Evolutionary conservation across 1,140 invertebrate species (phyloP), one percentile per base, ranked within the genome.

Genomic region (Ephestia elutella): DNA sequence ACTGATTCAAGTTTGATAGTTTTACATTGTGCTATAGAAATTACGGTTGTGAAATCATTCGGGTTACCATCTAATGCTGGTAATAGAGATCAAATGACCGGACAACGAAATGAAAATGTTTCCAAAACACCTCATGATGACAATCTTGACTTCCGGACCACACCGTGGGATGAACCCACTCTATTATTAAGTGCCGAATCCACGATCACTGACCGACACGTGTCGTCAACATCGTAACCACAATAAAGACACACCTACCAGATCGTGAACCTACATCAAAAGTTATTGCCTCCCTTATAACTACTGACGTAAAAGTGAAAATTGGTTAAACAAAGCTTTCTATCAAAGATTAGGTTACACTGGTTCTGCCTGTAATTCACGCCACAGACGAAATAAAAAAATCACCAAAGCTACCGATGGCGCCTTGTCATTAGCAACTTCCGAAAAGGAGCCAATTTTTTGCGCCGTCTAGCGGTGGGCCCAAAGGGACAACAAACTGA

Each of bases 401-500:
- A 83, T 63, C 32, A 60, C 57, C 51, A 83, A 81, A 82, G 79
- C 82, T 81, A 72, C 78, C 73, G 71, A 79, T 73, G 85, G 83
- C 85, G 83, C 85, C 83, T 80, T 82, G 69, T 80, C 73, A 88
- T 88, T 86, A 85, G 78, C 68, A 62, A 80, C 82, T 86, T 84
- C 85, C 85, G 81, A 86, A 85, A 82, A 72, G 71, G 60, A 66
- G 57, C 60, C 35, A 57, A 68, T 75, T 86, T 87, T 85, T 86
- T 80, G 68, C 70, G 54, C 57, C 63, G 76, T 77, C 80, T 75
- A 78, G 61, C 78, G 81, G 76, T 60, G 58, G 30, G 67, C 54
- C 61, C 71, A 82, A 84, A 83, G 78, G 77, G 71, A 78, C 76
- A 82, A 82, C 74, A 82, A 84, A 78, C 73, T 83, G 82, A 84